Evolutionary conservation across 2,113 vertebrate species (phyloP).

Genomic region (Thermophis baileyi): DNA sequence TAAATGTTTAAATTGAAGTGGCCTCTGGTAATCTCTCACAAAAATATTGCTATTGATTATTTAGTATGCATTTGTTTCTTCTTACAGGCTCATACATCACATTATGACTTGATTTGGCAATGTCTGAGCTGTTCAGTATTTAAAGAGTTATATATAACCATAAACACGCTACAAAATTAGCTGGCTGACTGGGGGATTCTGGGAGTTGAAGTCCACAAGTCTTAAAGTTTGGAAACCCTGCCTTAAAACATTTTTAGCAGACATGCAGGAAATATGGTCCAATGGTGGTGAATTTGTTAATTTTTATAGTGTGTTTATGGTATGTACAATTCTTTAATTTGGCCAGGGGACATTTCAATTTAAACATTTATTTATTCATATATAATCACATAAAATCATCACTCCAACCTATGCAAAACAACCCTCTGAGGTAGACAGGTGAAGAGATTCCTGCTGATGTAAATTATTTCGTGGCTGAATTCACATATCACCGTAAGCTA

Average conservation of each 20-base stretch:
- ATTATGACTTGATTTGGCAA: neutral
- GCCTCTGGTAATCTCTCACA: neutral
- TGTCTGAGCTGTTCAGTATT: neutral
- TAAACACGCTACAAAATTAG: no score
- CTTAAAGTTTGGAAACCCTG: neutral
- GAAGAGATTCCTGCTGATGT: neutral
- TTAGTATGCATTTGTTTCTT: neutral
- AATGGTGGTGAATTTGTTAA: neutral
- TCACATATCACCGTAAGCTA: neutral
- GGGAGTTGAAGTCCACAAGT: neutral
- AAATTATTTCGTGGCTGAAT: neutral
- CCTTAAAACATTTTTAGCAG: neutral
- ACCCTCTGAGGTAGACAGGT: neutral
- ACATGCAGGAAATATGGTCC: neutral
- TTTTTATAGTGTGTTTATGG: neutral
- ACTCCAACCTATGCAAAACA: neutral
- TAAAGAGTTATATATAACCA: no score
- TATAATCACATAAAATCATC: neutral
- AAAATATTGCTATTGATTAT: neutral
- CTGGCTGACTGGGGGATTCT: neutral
- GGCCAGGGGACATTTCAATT: neutral
- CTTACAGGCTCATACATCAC: no score
- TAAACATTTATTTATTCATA: neutral
- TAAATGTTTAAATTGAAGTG: neutral
- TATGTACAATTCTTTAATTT: neutral